These are phyloP conservation scores for Trichopoda pennipes DNA, from an alignment of 2,888 invertebrate species.

Conservation along the genomic window DNA sequence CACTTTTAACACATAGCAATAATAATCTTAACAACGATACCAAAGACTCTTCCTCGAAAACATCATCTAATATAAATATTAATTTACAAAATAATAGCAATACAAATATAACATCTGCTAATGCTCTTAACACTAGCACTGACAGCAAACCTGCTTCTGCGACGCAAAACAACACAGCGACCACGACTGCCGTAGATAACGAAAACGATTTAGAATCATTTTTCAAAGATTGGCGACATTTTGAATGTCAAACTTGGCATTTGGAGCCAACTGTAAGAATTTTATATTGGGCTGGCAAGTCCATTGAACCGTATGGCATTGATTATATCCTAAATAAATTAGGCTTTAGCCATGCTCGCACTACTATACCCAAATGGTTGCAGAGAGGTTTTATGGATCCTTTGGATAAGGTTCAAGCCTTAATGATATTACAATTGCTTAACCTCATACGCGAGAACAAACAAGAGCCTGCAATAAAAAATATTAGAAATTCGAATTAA, in stretches of 20 bases:
- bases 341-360: slow-evolving; percentile 97
- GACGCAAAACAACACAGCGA: slow-evolving; percentile 3
- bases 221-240: slow-evolving; percentile 93
- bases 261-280: slow-evolving; percentile 95
- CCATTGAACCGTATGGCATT: slow-evolving; percentile 98
- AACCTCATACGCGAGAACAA: slow-evolving; percentile 83
- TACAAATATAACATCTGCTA: slow-evolving; percentile 51
- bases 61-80: slow-evolving; percentile 59
- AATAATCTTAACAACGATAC: slow-evolving; percentile 66
- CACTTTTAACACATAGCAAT: slow-evolving; percentile 62
- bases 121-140: slow-evolving; percentile 39
- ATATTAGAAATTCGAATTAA: slow-evolving; percentile 65
- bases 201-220: slow-evolving; percentile 83
- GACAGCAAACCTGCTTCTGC: slow-evolving; percentile 46
- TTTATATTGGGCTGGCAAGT: slow-evolving; percentile 95
- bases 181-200: slow-evolving; percentile 11
- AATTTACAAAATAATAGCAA: slow-evolving; percentile 53
- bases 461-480: slow-evolving; percentile 73
- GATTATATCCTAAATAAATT: slow-evolving; percentile 99
- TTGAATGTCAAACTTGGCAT: slow-evolving; percentile 97
- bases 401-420: slow-evolving; percentile 93
- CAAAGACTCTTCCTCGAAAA: slow-evolving; percentile 63
- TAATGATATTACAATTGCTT: slow-evolving; percentile 88
- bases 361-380: slow-evolving; percentile 99
- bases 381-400: slow-evolving; percentile 99